Percentiles rank a stretch among this genome's conserved stretches.
Conservation (phyloP, 1,140 invertebrate genomes). For the Liolophura sinensis region DNA sequence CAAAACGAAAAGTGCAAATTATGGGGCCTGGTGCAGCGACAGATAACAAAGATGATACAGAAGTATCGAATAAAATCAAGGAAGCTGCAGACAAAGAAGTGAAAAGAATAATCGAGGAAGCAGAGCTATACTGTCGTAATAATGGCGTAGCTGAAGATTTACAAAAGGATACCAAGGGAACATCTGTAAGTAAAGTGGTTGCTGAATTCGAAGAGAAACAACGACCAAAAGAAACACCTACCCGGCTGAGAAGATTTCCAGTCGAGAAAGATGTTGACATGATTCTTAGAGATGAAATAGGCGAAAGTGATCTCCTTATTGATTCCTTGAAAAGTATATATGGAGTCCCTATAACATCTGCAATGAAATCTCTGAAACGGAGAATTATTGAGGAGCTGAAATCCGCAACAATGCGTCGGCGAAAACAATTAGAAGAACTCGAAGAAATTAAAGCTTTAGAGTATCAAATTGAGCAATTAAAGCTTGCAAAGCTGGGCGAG, state of each 20-base stretch:
- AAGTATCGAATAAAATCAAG: too few relatives aligned
- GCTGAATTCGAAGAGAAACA: neutral
- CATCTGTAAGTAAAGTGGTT: neutral
- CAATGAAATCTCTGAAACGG: constrained; percentile 63
- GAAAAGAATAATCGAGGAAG: neutral
- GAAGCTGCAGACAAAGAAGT: too few relatives aligned
- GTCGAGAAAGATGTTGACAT: neutral
- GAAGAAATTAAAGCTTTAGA: constrained; percentile 57
- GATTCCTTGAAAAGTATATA: constrained; percentile 51
- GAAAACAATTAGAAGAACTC: constrained; percentile 58
- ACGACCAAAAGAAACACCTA: neutral
- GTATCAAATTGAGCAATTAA: constrained; percentile 47
- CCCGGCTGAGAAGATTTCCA: constrained; percentile 1
- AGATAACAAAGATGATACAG: too few relatives aligned
- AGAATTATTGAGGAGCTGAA: constrained; percentile 65
- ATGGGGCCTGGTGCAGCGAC: too few relatives aligned
- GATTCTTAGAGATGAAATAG: constrained; percentile 5
- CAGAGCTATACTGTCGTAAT: neutral
- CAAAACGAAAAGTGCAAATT: too few relatives aligned
- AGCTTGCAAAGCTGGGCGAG: constrained; percentile 37
- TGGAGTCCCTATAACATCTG: constrained; percentile 59
- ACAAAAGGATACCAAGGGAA: too few relatives aligned
- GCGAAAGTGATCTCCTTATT: constrained; percentile 51
- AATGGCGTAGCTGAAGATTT: neutral
- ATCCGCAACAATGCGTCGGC: constrained; percentile 58